phyloP scores from a whole-genome alignment of 2,888 invertebrate genomes.

The Autographa gamma region DNA sequence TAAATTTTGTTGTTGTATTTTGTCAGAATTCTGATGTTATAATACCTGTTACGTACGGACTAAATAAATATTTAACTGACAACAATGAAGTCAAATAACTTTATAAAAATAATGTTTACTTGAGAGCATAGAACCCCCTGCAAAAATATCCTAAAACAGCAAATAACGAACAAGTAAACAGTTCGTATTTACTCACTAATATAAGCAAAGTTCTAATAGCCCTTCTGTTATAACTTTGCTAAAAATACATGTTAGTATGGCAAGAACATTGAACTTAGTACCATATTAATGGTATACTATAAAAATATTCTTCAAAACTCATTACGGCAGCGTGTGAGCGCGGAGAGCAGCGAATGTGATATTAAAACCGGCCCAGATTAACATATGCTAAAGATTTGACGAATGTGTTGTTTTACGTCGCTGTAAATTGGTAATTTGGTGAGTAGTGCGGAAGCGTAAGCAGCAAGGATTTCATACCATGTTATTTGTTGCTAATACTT shows the following conservation, averaged over 20 bases:
- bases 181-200: too few species aligned
- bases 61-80: too few species aligned
- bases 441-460: too few species aligned
- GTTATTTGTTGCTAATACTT: neutral
- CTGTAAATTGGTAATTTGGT: neutral
- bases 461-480: neutral
- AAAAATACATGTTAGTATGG: neutral
- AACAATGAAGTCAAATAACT: too few species aligned
- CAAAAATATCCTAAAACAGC: too few species aligned
- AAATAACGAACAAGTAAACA: too few species aligned
- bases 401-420: neutral
- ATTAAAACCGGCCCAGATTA: neutral
- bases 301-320: slow-evolving; percentile 27
- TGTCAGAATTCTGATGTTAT: too few species aligned
- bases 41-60: too few species aligned
- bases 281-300: neutral
- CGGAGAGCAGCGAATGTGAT: slow-evolving; percentile 21
- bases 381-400: slow-evolving; percentile 4
- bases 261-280: neutral
- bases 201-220: neutral
- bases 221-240: neutral
- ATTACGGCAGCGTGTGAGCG: slow-evolving; percentile 39
- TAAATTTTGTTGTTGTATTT: too few species aligned
- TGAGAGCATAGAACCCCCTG: too few species aligned
- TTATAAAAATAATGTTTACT: too few species aligned